phyloP scores from a whole-genome alignment of 1,140 invertebrate species.

The Lasioglossum baleicum region DNA sequence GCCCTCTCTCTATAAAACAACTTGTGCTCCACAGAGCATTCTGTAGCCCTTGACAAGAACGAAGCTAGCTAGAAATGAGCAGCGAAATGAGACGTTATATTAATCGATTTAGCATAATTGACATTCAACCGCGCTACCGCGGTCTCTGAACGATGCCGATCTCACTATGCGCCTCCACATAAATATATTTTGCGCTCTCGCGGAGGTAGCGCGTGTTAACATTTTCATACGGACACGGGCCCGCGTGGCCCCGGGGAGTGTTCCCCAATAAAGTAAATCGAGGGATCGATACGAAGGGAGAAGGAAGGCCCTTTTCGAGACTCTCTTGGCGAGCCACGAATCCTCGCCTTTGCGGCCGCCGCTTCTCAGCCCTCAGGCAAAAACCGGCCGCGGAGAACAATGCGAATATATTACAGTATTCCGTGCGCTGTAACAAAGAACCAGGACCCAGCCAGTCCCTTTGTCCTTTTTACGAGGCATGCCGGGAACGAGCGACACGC shows the following conservation, averaged over 20 bases:
- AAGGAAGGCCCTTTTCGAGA: slow-evolving; percentile 1
- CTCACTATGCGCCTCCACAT: background rate
- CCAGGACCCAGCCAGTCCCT: slow-evolving; percentile 17
- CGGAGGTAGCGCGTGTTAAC: slow-evolving; percentile 42
- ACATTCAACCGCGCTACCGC: slow-evolving; percentile 34
- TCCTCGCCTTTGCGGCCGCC: slow-evolving; percentile 44
- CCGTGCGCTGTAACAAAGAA: slow-evolving; percentile 60
- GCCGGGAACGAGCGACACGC: background rate
- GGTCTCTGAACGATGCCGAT: slow-evolving; percentile 4
- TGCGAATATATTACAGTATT: slow-evolving; percentile 67
- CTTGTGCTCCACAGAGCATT: too few relatives aligned
- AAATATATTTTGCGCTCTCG: slow-evolving; percentile 33
- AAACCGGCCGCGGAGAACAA: slow-evolving; percentile 64
- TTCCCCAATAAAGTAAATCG: slow-evolving; percentile 42
- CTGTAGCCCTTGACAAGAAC: too few relatives aligned
- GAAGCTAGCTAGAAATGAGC: too few relatives aligned
- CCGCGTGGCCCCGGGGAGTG: slow-evolving; percentile 9
- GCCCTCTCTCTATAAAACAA: too few relatives aligned
- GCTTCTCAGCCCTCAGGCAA: slow-evolving; percentile 43
- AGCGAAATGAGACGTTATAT: background rate
- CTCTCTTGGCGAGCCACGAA: slow-evolving; percentile 29
- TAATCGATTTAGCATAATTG: slow-evolving; percentile 38
- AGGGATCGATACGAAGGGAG: slow-evolving; percentile 36
- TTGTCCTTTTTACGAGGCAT: slow-evolving; percentile 48
- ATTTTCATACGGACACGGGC: slow-evolving; percentile 29